A percentile compares a stretch with the other conserved stretches of the same genome.
Evolutionary conservation across 1,140 invertebrate genomes (phyloP).

Genomic region (Bombus superbus): DNA sequence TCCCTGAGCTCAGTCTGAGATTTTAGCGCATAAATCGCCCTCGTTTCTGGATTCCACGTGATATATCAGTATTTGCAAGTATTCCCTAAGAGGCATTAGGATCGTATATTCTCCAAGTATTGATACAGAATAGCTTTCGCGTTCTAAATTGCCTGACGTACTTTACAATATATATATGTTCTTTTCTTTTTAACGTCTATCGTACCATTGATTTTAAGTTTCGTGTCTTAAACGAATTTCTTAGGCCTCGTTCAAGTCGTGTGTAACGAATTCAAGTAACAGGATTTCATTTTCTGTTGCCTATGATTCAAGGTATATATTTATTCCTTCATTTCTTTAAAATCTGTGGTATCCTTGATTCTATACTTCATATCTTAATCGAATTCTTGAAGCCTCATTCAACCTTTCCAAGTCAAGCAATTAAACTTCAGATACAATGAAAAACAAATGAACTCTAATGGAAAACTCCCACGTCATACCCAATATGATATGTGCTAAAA

Average conservation of each 20-base stretch:
- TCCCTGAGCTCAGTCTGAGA: slow-evolving; percentile 25
- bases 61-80: slow-evolving; percentile 43
- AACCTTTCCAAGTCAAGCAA: too few species aligned
- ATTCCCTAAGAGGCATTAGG: slow-evolving; percentile 33
- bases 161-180: background rate
- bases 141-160: background rate
- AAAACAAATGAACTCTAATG: too few species aligned
- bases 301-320: background rate
- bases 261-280: background rate
- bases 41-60: background rate
- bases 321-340: background rate
- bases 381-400: too few species aligned
- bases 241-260: background rate
- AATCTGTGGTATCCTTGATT: background rate
- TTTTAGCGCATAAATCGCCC: slow-evolving; percentile 54
- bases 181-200: background rate
- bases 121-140: slow-evolving; percentile 30
- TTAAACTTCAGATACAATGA: too few species aligned
- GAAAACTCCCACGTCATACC: too few species aligned
- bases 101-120: slow-evolving; percentile 38
- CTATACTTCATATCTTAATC: too few species aligned
- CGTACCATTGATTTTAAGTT: background rate
- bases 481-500: too few species aligned
- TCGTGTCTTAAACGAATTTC: background rate
- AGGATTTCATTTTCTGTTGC: background rate